Evolutionary conservation across 2,888 invertebrate genomes (phyloP).

Genomic region (Tyria jacobaeae): DNA sequence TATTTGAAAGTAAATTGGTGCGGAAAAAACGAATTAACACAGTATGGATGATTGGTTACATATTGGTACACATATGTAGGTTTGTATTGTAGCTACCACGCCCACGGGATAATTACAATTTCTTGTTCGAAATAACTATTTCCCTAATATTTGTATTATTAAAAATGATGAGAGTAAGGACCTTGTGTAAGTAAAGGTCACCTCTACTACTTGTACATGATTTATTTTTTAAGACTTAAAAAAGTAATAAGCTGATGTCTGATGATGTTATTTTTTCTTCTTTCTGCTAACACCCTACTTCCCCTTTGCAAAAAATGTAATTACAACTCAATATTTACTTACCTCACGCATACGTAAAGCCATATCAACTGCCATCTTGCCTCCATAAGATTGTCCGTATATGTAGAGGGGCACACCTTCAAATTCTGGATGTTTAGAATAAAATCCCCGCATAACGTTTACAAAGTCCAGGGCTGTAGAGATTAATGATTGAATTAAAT

Average conservation of each 20-base stretch:
- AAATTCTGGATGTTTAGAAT: constrained; percentile 89
- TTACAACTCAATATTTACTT: constrained; percentile 23
- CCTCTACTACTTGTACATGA: background rate
- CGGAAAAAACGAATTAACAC: too few species aligned
- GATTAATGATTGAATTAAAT: constrained; percentile 42
- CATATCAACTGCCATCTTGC: constrained; percentile 96
- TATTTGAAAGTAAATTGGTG: too few species aligned
- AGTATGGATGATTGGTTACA: too few species aligned
- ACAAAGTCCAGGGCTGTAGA: constrained; percentile 90
- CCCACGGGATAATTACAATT: too few species aligned
- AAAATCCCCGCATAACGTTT: constrained; percentile 90
- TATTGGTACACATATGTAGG: too few species aligned
- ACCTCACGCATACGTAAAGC: constrained; percentile 87
- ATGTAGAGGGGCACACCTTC: constrained; percentile 92
- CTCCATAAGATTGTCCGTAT: constrained; percentile 96
- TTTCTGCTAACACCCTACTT: too few species aligned
- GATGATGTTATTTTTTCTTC: background rate
- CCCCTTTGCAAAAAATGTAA: background rate
- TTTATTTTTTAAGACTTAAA: too few species aligned
- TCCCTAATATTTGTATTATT: too few species aligned
- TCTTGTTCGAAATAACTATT: too few species aligned
- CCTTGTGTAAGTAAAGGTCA: background rate
- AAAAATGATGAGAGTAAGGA: too few species aligned
- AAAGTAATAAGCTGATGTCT: too few species aligned
- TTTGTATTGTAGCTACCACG: too few species aligned